phyloP scores from a whole-genome alignment of 1,140 invertebrate genomes.

The Zaprionus camerounensis region DNA sequence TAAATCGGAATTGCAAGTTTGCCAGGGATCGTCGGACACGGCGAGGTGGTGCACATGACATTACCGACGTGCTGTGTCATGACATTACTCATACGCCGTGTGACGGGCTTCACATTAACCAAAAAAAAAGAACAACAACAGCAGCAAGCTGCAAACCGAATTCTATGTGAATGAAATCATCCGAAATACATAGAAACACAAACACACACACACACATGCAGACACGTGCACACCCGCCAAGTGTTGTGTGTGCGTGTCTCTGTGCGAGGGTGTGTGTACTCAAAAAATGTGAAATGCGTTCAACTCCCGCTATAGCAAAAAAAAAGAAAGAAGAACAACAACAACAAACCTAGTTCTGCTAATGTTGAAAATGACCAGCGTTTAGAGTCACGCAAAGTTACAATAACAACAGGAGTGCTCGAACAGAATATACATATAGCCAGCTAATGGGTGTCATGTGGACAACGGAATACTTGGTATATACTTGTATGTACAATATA shows the following conservation, averaged over 20 bases:
- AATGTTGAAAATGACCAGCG: constrained; percentile 71
- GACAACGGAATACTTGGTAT: constrained; percentile 21
- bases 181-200: constrained; percentile 53
- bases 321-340: constrained; percentile 43
- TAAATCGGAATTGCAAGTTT: not conserved
- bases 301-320: constrained; percentile 47
- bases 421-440: constrained; percentile 51
- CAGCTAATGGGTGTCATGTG: constrained; percentile 62
- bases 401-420: constrained; percentile 53
- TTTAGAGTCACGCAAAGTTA: constrained; percentile 74
- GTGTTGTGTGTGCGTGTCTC: constrained; percentile 16
- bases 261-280: constrained; percentile 42
- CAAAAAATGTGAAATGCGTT: constrained; percentile 73
- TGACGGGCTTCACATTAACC: constrained; percentile 17
- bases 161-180: constrained; percentile 73
- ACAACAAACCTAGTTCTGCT: constrained; percentile 45
- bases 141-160: constrained; percentile 34
- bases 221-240: constrained; percentile 39
- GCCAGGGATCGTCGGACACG: not conserved
- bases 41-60: constrained; percentile 1
- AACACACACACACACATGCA: constrained; percentile 39
- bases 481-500: too few species aligned
- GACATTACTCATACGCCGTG: constrained; percentile 73
- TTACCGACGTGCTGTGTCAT: constrained; percentile 30
- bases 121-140: constrained; percentile 16